Evolutionary conservation across 2,113 vertebrate genomes (phyloP), one percentile per base, ranked within the genome.

Genomic region (Columbina picui): DNA sequence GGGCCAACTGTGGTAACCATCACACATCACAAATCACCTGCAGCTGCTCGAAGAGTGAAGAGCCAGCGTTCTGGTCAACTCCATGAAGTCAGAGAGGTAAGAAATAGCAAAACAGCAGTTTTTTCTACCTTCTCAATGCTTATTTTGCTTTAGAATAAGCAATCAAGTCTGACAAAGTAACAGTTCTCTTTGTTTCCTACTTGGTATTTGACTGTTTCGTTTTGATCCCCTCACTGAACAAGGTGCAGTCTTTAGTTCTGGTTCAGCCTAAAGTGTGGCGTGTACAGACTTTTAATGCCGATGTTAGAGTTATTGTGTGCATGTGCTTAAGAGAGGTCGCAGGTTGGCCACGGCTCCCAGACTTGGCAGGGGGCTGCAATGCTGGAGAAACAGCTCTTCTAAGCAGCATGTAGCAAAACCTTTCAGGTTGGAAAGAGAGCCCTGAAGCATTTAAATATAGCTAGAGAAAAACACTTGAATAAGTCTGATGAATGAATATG

Each of bases 1-100:
- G 98, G 98, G 65, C 98, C 99, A 67, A 97, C 98, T 61, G 98
- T 99, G 94, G 98, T 99, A 95, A 99, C 99, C 91, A 97, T 99
- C 97, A 99, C 99, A 38, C 99, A 99, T 97, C 99, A 99, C 98
- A 99, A 99, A 98, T 99, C 99, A 59, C 99, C 99, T 89, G 99
- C 98, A 67, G 98, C 99, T 1, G 99, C 99, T 90, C 98, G 99
- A 93, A 98, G 98, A 95, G 97, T 97, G 5, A 99, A 98, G 98
- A 99, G 80, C 95, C 99, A 98, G 96, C 98, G 97, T 78, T 98
- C 98, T 36, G 98, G 98, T 91, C 98, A 99, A 23, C 99, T 99
- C 87, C 97, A 98, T 69, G 99, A 99, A 98, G 99, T 99, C 93
- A 98, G 98, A 98, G 99, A 99, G 99, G 99, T 99, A 98, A 98